These are phyloP conservation scores for Cydia fagiglandana DNA, from an alignment of 1,140 invertebrate species.

Conservation along the genomic window DNA sequence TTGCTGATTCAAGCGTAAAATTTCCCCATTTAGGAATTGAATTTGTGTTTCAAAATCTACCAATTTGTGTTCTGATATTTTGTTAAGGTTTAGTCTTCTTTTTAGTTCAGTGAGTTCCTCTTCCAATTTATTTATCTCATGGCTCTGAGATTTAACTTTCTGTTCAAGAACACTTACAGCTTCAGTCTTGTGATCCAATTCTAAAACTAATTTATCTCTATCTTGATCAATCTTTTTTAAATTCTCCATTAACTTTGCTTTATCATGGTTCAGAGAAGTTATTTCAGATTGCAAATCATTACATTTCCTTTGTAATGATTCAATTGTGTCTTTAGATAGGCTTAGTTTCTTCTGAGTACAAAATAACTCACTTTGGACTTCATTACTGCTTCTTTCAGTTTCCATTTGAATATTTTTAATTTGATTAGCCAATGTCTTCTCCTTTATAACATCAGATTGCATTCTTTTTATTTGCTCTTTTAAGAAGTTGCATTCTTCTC, in stretches of 20 bases:
- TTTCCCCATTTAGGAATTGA: constrained; percentile 75
- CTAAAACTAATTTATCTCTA: constrained; percentile 81
- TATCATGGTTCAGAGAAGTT: constrained; percentile 79
- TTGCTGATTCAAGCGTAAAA: constrained; percentile 70
- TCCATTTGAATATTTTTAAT: constrained; percentile 82
- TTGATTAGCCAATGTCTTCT: constrained; percentile 75
- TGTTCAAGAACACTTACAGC: constrained; percentile 79
- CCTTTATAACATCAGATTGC: constrained; percentile 70
- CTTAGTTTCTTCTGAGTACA: constrained; percentile 79
- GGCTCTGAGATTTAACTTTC: constrained; percentile 78
- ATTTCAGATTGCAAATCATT: constrained; percentile 80
- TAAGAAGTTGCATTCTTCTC: constrained; percentile 72
- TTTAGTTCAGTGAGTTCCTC: constrained; percentile 69
- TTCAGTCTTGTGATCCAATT: constrained; percentile 81
- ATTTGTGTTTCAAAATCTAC: constrained; percentile 80
- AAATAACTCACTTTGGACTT: constrained; percentile 80
- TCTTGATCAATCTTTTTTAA: constrained; percentile 81
- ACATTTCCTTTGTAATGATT: constrained; percentile 79
- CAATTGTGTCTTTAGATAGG: constrained; percentile 77
- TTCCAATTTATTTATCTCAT: constrained; percentile 68
- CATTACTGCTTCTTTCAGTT: constrained; percentile 81
- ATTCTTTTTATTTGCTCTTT: constrained; percentile 72
- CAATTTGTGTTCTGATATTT: constrained; percentile 79
- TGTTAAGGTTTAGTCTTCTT: constrained; percentile 68
- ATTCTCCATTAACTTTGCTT: constrained; percentile 77